Percentiles rank a stretch among this genome's conserved stretches.
These are phyloP conservation scores for Parapsyche elsis DNA, from an alignment of 1,140 invertebrate genomes.

Conservation along the genomic window DNA sequence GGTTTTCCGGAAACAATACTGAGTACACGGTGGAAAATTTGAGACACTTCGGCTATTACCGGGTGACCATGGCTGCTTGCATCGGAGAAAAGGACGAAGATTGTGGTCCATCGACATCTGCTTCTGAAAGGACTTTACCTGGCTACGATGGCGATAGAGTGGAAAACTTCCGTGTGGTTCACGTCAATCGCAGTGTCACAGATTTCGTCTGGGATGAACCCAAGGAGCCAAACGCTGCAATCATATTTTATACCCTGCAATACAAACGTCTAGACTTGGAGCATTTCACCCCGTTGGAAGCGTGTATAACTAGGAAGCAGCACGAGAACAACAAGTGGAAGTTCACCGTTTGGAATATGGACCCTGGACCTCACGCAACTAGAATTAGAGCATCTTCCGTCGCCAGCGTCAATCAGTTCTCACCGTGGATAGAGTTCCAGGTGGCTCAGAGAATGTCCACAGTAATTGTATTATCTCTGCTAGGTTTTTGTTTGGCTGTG, in stretches of 20 bases:
- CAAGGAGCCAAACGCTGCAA: slow-evolving; percentile 71
- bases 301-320: slow-evolving; percentile 64
- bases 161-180: slow-evolving; percentile 55
- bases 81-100: slow-evolving; percentile 58
- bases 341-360: slow-evolving; percentile 60
- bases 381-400: slow-evolving; percentile 73
- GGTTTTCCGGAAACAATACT: slow-evolving; percentile 29
- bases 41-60: slow-evolving; percentile 65
- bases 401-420: slow-evolving; percentile 70
- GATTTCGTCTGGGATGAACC: slow-evolving; percentile 72
- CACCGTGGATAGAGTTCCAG: slow-evolving; percentile 54
- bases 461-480: too few species aligned
- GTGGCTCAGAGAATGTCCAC: neutral
- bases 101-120: slow-evolving; percentile 44
- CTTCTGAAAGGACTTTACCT: slow-evolving; percentile 37
- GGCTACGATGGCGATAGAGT: slow-evolving; percentile 60
- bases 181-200: slow-evolving; percentile 59
- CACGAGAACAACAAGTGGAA: slow-evolving; percentile 55
- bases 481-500: neutral
- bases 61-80: slow-evolving; percentile 67
- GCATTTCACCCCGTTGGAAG: slow-evolving; percentile 49
- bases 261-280: slow-evolving; percentile 64
- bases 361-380: slow-evolving; percentile 74
- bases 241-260: slow-evolving; percentile 72
- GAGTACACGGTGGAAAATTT: slow-evolving; percentile 58